Conservation (phyloP, 2,113 vertebrate genomes). For the Jaculus jaculus region DNA sequence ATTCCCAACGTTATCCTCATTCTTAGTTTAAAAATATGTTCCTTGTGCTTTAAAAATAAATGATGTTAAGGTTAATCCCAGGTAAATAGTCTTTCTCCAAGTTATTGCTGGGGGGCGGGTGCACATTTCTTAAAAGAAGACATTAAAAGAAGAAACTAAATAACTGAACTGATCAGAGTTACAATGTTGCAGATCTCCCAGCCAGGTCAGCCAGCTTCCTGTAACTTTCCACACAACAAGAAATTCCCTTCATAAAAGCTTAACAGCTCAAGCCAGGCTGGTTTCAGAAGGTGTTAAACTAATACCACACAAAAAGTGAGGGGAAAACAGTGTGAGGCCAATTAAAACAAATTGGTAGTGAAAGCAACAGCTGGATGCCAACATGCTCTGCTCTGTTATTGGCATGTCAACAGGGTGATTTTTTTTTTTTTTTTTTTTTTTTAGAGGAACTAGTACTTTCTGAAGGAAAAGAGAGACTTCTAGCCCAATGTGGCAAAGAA, state of each 20-base stretch:
- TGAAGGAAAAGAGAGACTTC: slow-evolving; percentile 55
- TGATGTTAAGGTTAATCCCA: background rate
- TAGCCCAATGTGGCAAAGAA: background rate
- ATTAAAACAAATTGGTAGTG: slow-evolving; percentile 76
- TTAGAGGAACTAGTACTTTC: slow-evolving; percentile 56
- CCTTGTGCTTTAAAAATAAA: slow-evolving; percentile 65
- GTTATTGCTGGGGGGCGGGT: too few species aligned
- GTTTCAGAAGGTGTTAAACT: slow-evolving; percentile 60
- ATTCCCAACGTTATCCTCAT: slow-evolving; percentile 48
- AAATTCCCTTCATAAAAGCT: slow-evolving; percentile 64
- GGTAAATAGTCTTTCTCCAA: slow-evolving; percentile 51
- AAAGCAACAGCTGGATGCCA: slow-evolving; percentile 77
- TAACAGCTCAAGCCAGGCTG: slow-evolving; percentile 55
- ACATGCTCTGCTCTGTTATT: slow-evolving; percentile 70
- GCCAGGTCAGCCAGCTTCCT: slow-evolving; percentile 34
- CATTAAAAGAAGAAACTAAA: slow-evolving; percentile 18
- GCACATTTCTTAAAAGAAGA: slow-evolving; percentile 52
- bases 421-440: background rate
- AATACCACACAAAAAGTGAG: slow-evolving; percentile 58
- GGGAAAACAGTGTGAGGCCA: slow-evolving; percentile 72
- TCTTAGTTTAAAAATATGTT: slow-evolving; percentile 66
- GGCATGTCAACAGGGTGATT: slow-evolving; percentile 45
- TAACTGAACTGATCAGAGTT: background rate
- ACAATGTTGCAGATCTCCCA: slow-evolving; percentile 51
- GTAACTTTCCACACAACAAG: slow-evolving; percentile 62